Base-by-base conservation (phyloP, 2,888 invertebrate species). In the Lamellibrachia satsuma region DNA sequence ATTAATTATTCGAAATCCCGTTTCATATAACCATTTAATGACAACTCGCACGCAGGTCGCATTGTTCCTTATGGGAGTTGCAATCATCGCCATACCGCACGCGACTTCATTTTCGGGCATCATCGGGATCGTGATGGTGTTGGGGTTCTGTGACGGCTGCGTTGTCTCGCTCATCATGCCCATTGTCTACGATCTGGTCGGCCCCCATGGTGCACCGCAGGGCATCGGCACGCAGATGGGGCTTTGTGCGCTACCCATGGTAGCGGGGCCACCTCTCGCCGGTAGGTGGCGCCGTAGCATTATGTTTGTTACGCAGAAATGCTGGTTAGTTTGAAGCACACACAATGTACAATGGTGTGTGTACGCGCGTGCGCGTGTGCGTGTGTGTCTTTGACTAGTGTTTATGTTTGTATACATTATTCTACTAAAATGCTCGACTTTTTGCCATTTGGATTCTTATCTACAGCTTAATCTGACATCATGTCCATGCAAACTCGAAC, bases 81-180 rank as follows among this genome's bases (percentile, higher is more conserved):
- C 94, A 39, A 96, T 96, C 0, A 93, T 95, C 91, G 95, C 95
- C 93, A 96, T 96, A 27, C 96, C 96, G 4, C 95, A 96, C 92
- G 95, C 96, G 3, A 92, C 3, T 9, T 91, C 93, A 27, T 98
- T 98, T 96, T 95, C 96, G 0, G 95, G 98, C 91, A 97, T 99
- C 51, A 97, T 98, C 22, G 96, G 97, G 1, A 97, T 98, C 92
- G 97, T 98, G n/a, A 97, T 98, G 92, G 97, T 97, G 3, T 98
- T 99, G 98, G 99, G 99, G 1, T 95, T 99, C 39, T 98, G 98
- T 95, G 99, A 99, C 96, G 99, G 99, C 91, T 98, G 98, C 94
- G 99, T 99, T 96, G 98, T 99, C 95, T 98, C 98, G 7, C 97
- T 99, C 91, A 97, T 99, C 92, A 99, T 99, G 0, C 99, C 99